Base-by-base conservation (phyloP, 2,888 invertebrate species). In the Rotaria sp. region DNA sequence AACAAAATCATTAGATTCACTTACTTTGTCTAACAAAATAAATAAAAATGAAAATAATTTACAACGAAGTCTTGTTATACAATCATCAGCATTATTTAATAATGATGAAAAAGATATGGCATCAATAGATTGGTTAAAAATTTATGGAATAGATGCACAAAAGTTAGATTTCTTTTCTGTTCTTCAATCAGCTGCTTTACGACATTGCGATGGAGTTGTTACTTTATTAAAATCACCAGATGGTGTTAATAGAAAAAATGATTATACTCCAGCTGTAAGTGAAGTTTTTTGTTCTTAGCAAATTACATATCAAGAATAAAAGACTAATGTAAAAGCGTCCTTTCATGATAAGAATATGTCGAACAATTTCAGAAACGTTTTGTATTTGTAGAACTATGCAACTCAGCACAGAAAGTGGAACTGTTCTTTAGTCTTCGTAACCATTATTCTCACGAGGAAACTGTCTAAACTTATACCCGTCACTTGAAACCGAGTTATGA, bases 151-250 rank as follows among this genome's bases (percentile, higher is more conserved):
- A 11, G 88, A 87, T 26, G 89, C 90, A 21, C 88, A 89, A 86
- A 89, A 89, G 85, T 89, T 91, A 10, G 90, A 89, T 74, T 88
- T 91, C 87, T 90, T 89, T 88, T 90, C 91, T 88, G 88, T 90
- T 18, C 88, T 91, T 59, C 87, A 89, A 26, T 89, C 89, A 35
- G 91, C 91, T 10, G 90, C 90, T 11, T 91, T 91, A 88, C 89
- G 89, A 87, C 91, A 91, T 88, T 88, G 89, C 84, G 91, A 91
- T 86, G 91, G 91, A 11, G 90, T 90, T 3, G 89, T 91, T 0
- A 89, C 90, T 85, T 84, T 91, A 21, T 88, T 89, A 87, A 88
- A 88, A 59, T 89, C 89, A 55, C 90, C 91, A 2, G 57, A 87
- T 3, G 86, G 88, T 50, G 5, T 18, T 21, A 30, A 21, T 67